phyloP scores from a whole-genome alignment of 1,140 invertebrate genomes.

The Probaryconus sp. region DNA sequence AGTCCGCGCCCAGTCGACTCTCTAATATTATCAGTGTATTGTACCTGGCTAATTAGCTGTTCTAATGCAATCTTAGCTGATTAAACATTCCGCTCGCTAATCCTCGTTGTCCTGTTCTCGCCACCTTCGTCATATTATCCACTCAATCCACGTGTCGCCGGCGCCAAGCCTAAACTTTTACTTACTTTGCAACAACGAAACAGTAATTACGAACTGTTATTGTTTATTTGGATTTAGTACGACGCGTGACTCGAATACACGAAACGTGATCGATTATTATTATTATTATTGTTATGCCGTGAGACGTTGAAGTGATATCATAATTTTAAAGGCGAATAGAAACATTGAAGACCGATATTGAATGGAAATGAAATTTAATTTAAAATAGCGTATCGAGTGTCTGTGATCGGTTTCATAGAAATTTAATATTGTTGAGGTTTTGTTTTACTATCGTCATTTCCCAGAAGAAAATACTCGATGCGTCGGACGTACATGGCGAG shows the following conservation, averaged over 20 bases:
- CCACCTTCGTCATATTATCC: slow-evolving; percentile 53
- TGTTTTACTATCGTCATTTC: slow-evolving; percentile 48
- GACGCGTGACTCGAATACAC: slow-evolving; percentile 16
- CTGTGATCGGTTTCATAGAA: too few species aligned
- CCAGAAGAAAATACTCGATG: slow-evolving; percentile 54
- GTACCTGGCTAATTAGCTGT: slow-evolving; percentile 72
- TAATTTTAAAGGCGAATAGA: too few species aligned
- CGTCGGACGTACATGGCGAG: slow-evolving; percentile 42
- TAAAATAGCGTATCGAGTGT: too few species aligned
- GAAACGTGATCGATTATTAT: slow-evolving; percentile 11
- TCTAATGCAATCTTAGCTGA: slow-evolving; percentile 74
- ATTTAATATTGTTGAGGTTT: slow-evolving; percentile 3
- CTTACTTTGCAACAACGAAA: slow-evolving; percentile 48
- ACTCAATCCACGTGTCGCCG: slow-evolving; percentile 59
- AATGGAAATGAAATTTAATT: too few species aligned
- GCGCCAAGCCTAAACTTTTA: slow-evolving; percentile 52
- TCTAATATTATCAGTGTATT: slow-evolving; percentile 75
- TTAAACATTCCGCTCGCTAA: slow-evolving; percentile 72
- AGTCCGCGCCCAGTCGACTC: slow-evolving; percentile 49
- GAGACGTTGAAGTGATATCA: too few species aligned
- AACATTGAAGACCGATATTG: too few species aligned
- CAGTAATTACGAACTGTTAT: slow-evolving; percentile 63
- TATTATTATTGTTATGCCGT: too few species aligned
- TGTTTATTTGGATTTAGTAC: slow-evolving; percentile 53
- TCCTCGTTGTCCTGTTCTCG: slow-evolving; percentile 59